Evolutionary conservation across 2,797 vertebrate species (phyloP).

Genomic region (Chaetophractus vellerosus): DNA sequence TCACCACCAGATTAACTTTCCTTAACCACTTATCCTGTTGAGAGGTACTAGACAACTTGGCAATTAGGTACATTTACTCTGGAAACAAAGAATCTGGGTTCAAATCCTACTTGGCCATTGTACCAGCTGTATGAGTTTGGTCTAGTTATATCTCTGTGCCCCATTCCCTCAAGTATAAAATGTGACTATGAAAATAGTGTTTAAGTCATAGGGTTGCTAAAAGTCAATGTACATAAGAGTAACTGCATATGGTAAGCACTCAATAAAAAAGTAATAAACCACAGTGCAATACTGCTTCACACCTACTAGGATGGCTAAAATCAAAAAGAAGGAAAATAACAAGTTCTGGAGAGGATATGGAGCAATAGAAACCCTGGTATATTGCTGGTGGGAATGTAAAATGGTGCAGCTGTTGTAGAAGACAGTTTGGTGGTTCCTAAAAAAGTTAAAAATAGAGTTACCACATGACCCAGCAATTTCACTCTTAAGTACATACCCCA

Average conservation of each 20-base stretch:
- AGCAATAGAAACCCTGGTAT: too few relatives aligned
- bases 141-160: not conserved
- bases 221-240: not conserved
- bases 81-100: not conserved
- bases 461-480: too few relatives aligned
- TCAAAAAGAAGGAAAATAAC: too few relatives aligned
- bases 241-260: not conserved
- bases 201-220: not conserved
- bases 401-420: too few relatives aligned
- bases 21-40: not conserved
- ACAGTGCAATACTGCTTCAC: too few relatives aligned
- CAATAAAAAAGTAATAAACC: not conserved
- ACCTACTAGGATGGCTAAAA: too few relatives aligned
- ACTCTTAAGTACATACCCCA: too few relatives aligned
- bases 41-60: not conserved
- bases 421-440: too few relatives aligned
- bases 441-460: too few relatives aligned
- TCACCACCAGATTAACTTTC: not conserved
- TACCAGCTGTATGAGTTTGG: not conserved
- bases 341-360: too few relatives aligned
- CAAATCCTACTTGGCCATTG: not conserved
- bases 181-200: not conserved
- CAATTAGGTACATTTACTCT: not conserved
- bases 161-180: slow-evolving; percentile 25
- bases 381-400: too few relatives aligned